Evolutionary conservation across 2,797 vertebrate species (phyloP), one percentile per base, ranked within the genome.

Genomic region (Hybognathus amarus): DNA sequence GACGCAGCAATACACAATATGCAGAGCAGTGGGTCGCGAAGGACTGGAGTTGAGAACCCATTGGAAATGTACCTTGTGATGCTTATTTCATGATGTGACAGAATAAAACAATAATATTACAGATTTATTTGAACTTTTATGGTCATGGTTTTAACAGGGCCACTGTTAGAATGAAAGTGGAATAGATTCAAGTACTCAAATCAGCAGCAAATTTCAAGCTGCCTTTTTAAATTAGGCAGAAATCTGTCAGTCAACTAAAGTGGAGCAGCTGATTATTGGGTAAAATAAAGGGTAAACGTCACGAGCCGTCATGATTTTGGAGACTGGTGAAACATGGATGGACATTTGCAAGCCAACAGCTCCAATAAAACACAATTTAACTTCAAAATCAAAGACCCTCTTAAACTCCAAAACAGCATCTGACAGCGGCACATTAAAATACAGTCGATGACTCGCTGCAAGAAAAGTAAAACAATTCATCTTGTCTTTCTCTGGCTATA

Each of bases 361-460:
- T 66, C 33, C 33, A 59, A 77, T 77, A 54, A 73, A 81, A 45
- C 24, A n/a, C 20, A 38, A 22, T 30, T 69, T 45, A 50, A 54
- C n/a, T 56, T 42, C 11, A 36, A 74, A 74, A 64, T 82, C 30
- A 27, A 38, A 66, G 17, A 36, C 56, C 24, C 17, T n/a, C 38
- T 77, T 59, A 36, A 77, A 69, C 22, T 59, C 52, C 24, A 30
- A 66, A 36, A 63, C 10, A 7, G 33, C 22, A 33, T 56, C 5
- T 77, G 74, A 83, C 47, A 77, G 50, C 47, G 36, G 50, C 33
- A n/a, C 38, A 59, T 47, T 69, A 27, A 77, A 77, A 68, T 77
- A 24, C 22, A 75, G 59, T 30, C 7, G 3, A 8, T 33, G 40
- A 75, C 42, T 30, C 7, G 3, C 13, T 33, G 40, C 17, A 20